These are phyloP conservation scores for Tiliacea citrago DNA, from an alignment of 2,888 invertebrate genomes.

Conservation along the genomic window DNA sequence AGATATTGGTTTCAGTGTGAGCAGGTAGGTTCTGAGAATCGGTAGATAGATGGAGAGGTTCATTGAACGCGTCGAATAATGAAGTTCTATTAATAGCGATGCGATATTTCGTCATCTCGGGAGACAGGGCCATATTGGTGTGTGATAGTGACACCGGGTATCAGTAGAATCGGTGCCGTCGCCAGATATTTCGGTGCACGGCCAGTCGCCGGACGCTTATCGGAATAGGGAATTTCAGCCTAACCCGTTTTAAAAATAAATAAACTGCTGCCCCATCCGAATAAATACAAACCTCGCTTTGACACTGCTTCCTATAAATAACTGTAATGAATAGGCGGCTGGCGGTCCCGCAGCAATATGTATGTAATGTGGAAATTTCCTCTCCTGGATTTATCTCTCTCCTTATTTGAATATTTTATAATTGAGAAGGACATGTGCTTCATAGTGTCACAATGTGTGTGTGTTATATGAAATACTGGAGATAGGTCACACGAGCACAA, in stretches of 20 bases:
- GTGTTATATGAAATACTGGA: conserved; percentile 47
- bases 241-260: conserved; percentile 88
- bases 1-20: conserved; percentile 62
- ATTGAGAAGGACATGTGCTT: conserved; percentile 81
- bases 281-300: conserved; percentile 88
- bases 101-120: conserved; percentile 81
- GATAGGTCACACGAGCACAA: conserved; percentile 39
- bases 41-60: conserved; percentile 69
- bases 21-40: conserved; percentile 63
- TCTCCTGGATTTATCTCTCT: conserved; percentile 85
- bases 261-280: conserved; percentile 85
- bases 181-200: conserved; percentile 79
- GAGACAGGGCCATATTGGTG: conserved; percentile 76
- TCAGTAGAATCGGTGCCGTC: conserved; percentile 78
- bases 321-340: conserved; percentile 89
- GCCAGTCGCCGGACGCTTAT: conserved; percentile 84
- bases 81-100: conserved; percentile 82
- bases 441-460: conserved; percentile 69
- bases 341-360: conserved; percentile 86
- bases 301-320: conserved; percentile 89
- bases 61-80: conserved; percentile 82
- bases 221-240: conserved; percentile 84
- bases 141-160: conserved; percentile 82
- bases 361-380: conserved; percentile 88
- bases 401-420: conserved; percentile 88